Percentiles rank a stretch among this genome's conserved stretches.
Evolutionary conservation across 2,113 vertebrate genomes (phyloP).

Genomic region (Larimichthys polyactis): DNA sequence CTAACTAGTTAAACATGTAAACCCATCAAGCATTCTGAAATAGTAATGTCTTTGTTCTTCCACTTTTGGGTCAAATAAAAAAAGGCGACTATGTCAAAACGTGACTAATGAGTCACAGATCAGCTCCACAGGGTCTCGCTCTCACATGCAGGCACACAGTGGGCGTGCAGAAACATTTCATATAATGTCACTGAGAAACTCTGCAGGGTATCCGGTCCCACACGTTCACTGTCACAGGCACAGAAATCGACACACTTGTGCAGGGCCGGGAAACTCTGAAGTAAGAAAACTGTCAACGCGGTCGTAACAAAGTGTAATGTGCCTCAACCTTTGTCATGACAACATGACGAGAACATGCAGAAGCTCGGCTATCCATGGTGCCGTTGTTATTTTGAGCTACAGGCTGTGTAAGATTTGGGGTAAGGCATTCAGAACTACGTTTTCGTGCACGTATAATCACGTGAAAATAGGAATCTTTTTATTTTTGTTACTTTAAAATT

Average conservation of each 20-base stretch:
- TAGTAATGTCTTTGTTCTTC: too few relatives aligned
- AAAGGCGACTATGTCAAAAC: not conserved
- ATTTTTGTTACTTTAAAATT: too few relatives aligned
- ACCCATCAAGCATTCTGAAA: too few relatives aligned
- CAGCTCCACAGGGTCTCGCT: not conserved
- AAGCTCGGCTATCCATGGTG: not conserved
- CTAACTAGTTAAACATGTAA: too few relatives aligned
- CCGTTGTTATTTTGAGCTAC: not conserved
- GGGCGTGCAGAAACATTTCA: not conserved
- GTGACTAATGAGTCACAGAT: slow-evolving; percentile 20
- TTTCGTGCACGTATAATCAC: too few relatives aligned
- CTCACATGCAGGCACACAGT: not conserved
- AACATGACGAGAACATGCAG: not conserved
- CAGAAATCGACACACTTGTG: not conserved
- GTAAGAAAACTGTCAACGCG: too few relatives aligned
- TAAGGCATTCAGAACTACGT: too few relatives aligned
- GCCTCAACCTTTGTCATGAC: not conserved
- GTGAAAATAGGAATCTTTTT: too few relatives aligned
- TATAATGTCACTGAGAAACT: not conserved
- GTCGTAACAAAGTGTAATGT: too few relatives aligned
- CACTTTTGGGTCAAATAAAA: too few relatives aligned
- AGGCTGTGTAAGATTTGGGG: not conserved
- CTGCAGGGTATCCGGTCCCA: not conserved
- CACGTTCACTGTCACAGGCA: not conserved
- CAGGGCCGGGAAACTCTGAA: not conserved